phyloP scores from a whole-genome alignment of 35 echinoderm and acorn worm species.

The Chiridota heheva region DNA sequence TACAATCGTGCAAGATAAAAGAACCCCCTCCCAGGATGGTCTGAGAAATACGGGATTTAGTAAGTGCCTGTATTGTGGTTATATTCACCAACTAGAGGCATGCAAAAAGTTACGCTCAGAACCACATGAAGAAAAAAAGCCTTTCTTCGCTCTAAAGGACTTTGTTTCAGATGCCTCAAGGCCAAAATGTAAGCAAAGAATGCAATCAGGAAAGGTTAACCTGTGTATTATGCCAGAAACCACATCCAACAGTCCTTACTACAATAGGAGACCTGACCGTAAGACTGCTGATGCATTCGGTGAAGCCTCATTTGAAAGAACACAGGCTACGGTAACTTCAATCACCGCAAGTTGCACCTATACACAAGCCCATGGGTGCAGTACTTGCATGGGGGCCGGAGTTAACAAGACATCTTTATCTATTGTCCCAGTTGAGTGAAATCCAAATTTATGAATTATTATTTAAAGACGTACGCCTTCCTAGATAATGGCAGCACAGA shows the following conservation, averaged over 20 bases:
- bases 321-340: background rate
- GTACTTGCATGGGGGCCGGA: slow-evolving; percentile 13
- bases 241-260: slow-evolving; percentile 41
- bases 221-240: slow-evolving; percentile 25
- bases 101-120: slow-evolving; percentile 14
- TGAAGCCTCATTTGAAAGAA: background rate
- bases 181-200: slow-evolving; percentile 12
- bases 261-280: background rate
- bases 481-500: slow-evolving; percentile 41
- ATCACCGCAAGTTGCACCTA: background rate
- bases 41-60: background rate
- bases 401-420: slow-evolving; percentile 13
- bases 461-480: slow-evolving; percentile 48
- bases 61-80: slow-evolving; percentile 27
- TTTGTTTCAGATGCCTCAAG: slow-evolving; percentile 31
- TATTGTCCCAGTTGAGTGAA: slow-evolving; percentile 41
- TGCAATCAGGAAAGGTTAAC: slow-evolving; percentile 10
- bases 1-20: slow-evolving; percentile 8
- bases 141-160: slow-evolving; percentile 32
- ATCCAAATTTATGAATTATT: background rate
- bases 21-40: background rate
- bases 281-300: background rate
- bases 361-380: background rate
- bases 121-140: slow-evolving; percentile 19
- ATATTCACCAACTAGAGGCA: background rate